Evolutionary conservation across 2,797 vertebrate genomes (phyloP), one percentile per base, ranked within the genome.

Genomic region (Spinus olivaceus): DNA sequence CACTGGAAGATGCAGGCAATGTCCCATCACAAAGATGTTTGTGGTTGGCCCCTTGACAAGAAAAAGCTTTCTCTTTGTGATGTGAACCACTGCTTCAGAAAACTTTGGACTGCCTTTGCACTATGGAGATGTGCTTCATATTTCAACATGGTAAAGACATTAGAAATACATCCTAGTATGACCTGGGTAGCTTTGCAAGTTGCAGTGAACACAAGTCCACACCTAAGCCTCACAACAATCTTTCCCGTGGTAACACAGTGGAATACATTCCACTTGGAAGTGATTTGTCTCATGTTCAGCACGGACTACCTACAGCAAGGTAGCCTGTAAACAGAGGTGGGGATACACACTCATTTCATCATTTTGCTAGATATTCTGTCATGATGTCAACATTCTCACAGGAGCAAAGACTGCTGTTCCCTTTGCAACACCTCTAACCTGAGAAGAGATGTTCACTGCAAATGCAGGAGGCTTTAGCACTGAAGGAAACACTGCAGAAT

Each of bases 361-460:
- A 25, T 44, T 51, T 60, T 60, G 28, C 10, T 61, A 61, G 30
- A 27, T 69, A 69, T 30, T 74, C 19, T 42, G 33, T 30, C n/a
- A 54, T 4, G 14, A 27, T 37, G 11, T 19, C 0, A 0, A 16
- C 27, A 23, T 82, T 72, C 11, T n/a, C n/a, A 41, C 27, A 37
- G 32, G 18, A 80, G 10, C 12, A 65, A 8, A 25, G 16, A 60
- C 20, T 64, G 28, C 32, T 23, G 23, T 60, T 79, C 17, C 57
- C 7, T 53, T 57, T 54, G 19, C 15, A 67, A 39, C 14, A 8
- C 17, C 47, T 81, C 39, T 50, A 60, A 81, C 17, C 30, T 56
- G 23, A 64, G 44, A 83, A 83, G 30, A 61, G 6, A 33, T 8
- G 54, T 30, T 27, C 59, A 30, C n/a, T 66, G 19, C 59, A 65